These are phyloP conservation scores for Anser cygnoides DNA, from an alignment of 2,113 vertebrate genomes.

Conservation along the genomic window DNA sequence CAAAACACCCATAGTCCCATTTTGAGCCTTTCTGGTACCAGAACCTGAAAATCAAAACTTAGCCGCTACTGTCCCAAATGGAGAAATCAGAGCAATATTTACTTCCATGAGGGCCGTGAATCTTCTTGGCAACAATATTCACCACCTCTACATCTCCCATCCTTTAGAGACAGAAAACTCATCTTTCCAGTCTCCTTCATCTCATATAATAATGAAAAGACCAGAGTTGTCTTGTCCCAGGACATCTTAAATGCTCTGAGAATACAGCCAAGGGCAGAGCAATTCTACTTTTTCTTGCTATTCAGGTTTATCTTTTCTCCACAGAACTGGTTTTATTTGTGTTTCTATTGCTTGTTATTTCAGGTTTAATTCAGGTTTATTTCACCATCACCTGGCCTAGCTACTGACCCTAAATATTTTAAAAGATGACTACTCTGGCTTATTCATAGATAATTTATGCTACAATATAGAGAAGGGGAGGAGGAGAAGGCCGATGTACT, in stretches of 20 bases:
- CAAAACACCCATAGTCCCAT: constrained; percentile 1
- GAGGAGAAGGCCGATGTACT: too few species aligned
- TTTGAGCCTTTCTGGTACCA: constrained; percentile 31
- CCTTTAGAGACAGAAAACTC: background rate
- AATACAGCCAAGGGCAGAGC: background rate
- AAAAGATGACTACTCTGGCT: background rate
- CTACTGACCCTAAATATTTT: background rate
- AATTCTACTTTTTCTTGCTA: background rate
- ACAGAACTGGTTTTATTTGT: background rate
- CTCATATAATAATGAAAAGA: background rate
- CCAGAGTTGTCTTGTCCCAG: background rate
- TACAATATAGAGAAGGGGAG: background rate
- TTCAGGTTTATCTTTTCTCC: background rate
- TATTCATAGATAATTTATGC: background rate
- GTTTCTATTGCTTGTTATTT: background rate
- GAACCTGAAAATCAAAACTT: background rate
- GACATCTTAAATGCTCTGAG: background rate
- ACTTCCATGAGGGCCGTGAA: background rate
- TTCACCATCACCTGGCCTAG: background rate
- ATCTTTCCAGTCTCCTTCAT: background rate
- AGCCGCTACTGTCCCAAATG: background rate
- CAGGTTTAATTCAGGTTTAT: background rate
- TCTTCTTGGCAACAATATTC: background rate
- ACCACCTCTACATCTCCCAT: background rate
- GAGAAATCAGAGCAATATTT: background rate